Evolutionary conservation across 2,888 invertebrate species (phyloP).

Genomic region (Linhomoeus sp.): DNA sequence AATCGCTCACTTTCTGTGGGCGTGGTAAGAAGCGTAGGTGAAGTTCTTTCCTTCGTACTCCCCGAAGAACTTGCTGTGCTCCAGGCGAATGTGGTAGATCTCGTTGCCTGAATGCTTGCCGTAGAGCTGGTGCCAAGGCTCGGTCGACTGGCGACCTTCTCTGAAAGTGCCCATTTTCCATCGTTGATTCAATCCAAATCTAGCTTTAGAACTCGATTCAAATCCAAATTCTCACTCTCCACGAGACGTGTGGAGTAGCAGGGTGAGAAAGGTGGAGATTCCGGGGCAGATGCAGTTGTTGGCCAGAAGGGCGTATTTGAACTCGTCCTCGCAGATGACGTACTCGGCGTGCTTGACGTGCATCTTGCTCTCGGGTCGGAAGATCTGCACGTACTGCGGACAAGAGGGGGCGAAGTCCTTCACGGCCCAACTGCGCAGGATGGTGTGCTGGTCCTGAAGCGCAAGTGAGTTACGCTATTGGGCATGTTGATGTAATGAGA

Average conservation of each 20-base stretch:
- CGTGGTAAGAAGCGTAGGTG: constrained; percentile 91
- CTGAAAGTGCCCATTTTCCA: too few species aligned
- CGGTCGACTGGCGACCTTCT: constrained; percentile 78
- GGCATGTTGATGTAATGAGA: too few species aligned
- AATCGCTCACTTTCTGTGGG: constrained; percentile 62
- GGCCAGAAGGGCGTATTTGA: constrained; percentile 87
- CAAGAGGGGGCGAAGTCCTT: constrained; percentile 92
- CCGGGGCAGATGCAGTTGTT: constrained; percentile 97
- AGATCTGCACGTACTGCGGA: constrained; percentile 93
- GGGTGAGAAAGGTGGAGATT: constrained; percentile 81
- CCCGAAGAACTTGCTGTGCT: constrained; percentile 75
- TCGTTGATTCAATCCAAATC: too few species aligned
- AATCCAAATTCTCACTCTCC: constrained; percentile 58
- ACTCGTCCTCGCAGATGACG: constrained; percentile 95
- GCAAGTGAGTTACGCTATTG: constrained; percentile 7
- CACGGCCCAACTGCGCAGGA: constrained; percentile 80
- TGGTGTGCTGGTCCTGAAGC: constrained; percentile 49
- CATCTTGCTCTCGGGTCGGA: constrained; percentile 89
- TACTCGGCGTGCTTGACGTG: constrained; percentile 97
- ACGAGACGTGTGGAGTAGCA: constrained; percentile 80
- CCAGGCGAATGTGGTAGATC: constrained; percentile 86
- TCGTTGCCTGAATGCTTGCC: constrained; percentile 97
- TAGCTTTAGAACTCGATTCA: not conserved
- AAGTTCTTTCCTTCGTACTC: constrained; percentile 95
- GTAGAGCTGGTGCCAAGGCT: constrained; percentile 95